Evolutionary conservation across 2,113 vertebrate species (phyloP).

Genomic region (Lagopus leucura): DNA sequence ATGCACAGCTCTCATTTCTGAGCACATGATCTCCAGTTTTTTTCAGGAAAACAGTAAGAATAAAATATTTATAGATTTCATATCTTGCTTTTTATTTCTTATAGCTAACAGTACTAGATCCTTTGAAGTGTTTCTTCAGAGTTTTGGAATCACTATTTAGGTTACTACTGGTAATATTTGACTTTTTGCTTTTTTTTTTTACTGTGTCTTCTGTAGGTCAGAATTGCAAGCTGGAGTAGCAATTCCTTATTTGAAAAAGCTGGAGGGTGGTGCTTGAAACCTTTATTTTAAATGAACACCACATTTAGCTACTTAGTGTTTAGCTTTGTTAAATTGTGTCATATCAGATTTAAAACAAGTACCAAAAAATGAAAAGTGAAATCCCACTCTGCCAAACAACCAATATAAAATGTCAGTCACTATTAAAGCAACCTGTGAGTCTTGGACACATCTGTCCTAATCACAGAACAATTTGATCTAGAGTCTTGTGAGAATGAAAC

Average conservation of each 20-base stretch:
- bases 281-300: constrained; percentile 10
- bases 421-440: constrained; percentile 35
- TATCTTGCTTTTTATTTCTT: neutral
- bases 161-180: neutral
- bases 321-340: constrained; percentile 59
- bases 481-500: constrained; percentile 13
- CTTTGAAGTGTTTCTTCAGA: neutral
- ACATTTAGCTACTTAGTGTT: neutral
- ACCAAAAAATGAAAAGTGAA: constrained; percentile 65
- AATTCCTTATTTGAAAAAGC: neutral
- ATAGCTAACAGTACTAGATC: neutral
- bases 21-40: accelerated
- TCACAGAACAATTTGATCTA: constrained; percentile 33
- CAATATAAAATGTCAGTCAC: constrained; percentile 43
- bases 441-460: constrained; percentile 40
- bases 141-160: neutral
- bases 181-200: constrained; percentile 3
- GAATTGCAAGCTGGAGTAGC: neutral
- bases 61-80: neutral
- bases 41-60: neutral
- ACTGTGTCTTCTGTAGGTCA: neutral
- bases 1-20: neutral
- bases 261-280: neutral
- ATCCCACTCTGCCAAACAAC: constrained; percentile 26
- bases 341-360: constrained; percentile 61